These are phyloP conservation scores for Poliocrania exsul DNA, from an alignment of 2,797 vertebrate species.

Conservation along the genomic window DNA sequence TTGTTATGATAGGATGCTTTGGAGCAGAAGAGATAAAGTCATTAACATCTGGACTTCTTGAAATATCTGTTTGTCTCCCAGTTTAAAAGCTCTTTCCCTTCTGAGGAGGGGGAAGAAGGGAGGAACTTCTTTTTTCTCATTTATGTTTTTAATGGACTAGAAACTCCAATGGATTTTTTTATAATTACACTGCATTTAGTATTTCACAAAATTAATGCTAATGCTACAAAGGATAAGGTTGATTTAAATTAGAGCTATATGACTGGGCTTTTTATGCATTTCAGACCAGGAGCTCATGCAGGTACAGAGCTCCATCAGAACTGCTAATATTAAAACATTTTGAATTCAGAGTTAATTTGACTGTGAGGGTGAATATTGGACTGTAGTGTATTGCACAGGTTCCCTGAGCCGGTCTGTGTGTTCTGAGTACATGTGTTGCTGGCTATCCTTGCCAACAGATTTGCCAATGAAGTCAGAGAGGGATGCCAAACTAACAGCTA, in stretches of 20 bases:
- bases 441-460: background rate
- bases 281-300: background rate
- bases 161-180: conserved; percentile 21
- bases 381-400: background rate
- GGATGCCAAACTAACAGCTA: conserved; percentile 25
- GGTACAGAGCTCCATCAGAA: background rate
- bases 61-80: background rate
- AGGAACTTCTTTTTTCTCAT: conserved; percentile 19
- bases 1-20: background rate
- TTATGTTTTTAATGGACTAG: conserved; percentile 45
- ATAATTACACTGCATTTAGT: background rate
- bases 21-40: background rate
- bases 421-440: background rate
- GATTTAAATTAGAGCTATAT: background rate
- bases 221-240: background rate
- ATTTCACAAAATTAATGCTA: background rate
- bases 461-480: conserved; percentile 2
- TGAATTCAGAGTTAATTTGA: background rate
- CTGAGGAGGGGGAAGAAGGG: background rate
- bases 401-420: background rate
- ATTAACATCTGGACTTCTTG: background rate
- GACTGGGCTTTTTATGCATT: background rate
- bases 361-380: background rate
- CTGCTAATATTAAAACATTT: background rate
- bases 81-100: background rate